Evolutionary conservation across 2,797 vertebrate genomes (phyloP).

Genomic region (Sebastes minor): DNA sequence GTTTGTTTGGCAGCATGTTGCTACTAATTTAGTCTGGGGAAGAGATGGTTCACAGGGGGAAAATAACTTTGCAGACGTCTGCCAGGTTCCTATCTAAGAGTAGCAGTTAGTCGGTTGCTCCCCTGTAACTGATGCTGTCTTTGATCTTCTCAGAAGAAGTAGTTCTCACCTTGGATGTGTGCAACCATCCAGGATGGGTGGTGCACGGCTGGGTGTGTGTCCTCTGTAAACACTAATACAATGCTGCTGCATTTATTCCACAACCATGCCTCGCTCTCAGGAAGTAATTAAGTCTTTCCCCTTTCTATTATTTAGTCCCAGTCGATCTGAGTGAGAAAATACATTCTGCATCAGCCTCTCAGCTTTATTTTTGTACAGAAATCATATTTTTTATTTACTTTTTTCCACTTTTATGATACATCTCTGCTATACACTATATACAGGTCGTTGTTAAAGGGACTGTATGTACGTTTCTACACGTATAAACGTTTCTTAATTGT

Average conservation of each 20-base stretch:
- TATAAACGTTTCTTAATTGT: too few relatives aligned
- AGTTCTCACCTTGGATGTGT: conserved; percentile 67
- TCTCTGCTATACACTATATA: background rate
- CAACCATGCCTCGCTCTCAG: conserved; percentile 31
- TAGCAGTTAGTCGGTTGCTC: conserved; percentile 28
- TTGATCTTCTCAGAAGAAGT: conserved; percentile 55
- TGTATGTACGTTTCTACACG: too few relatives aligned
- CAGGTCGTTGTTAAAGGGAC: background rate
- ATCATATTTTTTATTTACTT: background rate
- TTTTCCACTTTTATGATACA: background rate
- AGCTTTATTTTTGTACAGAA: conserved; percentile 13
- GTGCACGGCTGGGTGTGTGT: conserved; percentile 40
- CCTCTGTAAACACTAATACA: conserved; percentile 70
- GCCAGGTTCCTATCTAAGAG: conserved; percentile 35
- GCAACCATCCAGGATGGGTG: conserved; percentile 57
- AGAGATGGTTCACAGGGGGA: conserved; percentile 7
- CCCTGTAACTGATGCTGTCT: conserved; percentile 56
- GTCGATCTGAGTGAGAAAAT: background rate
- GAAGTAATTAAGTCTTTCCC: conserved; percentile 60
- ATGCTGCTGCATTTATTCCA: conserved; percentile 60
- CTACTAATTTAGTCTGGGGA: conserved; percentile 43
- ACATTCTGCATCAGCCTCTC: background rate
- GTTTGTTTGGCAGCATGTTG: conserved; percentile 44
- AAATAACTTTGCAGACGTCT: conserved; percentile 8
- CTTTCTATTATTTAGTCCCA: conserved; percentile 34